Base-by-base conservation (phyloP, 2,797 vertebrate species). In the Parauchenoglanis ngamensis region DNA sequence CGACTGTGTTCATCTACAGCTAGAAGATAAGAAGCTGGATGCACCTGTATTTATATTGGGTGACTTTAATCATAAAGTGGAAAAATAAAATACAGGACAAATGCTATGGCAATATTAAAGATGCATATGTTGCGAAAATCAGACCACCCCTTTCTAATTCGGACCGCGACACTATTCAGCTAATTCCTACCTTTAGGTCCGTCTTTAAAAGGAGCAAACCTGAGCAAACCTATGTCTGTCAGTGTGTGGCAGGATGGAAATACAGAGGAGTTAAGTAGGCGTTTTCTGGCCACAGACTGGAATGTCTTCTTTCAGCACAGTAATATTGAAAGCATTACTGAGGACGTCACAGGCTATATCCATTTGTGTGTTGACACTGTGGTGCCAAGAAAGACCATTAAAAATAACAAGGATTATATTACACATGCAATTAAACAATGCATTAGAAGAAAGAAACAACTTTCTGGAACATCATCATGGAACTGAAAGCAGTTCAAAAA, bases 361-460 rank as follows among this genome's bases (percentile, higher is more conserved):
- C 12, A 59, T 59, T 85, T 88, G 40, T 88, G 87, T 35, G 28
- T 81, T 2, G 65, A 85, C 10, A 70, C 65, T 61, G 54, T 81
- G 25, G 54, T 65, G 2, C 83, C 75, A 52, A 72, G 78, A 61
- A 85, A 88, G 23, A 75, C 35, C 12, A 67, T 83, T 40, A 31
- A 85, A 65, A 86, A 88, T 52, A 82, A 88, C 28, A 86, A 76
- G 35, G 57, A 67, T 12, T 86, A 57, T 54, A 81, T 85, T 12
- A 85, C n/a, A 1, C 76, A 65, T n/a, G 83, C 81, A 6, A 88
- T 82, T 31, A 85, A 65, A 17, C 19, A 73, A 0, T 86, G 79
- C 25, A 70, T 86, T 23, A 67, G 28, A 12, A 23, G 23, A 3
- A 83, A 77, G 31, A 59, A 83, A 15, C 49, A 6, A 67, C 49